Base-by-base conservation (phyloP, 2,888 invertebrate genomes). In the Lepidocyrtoides sp. region DNA sequence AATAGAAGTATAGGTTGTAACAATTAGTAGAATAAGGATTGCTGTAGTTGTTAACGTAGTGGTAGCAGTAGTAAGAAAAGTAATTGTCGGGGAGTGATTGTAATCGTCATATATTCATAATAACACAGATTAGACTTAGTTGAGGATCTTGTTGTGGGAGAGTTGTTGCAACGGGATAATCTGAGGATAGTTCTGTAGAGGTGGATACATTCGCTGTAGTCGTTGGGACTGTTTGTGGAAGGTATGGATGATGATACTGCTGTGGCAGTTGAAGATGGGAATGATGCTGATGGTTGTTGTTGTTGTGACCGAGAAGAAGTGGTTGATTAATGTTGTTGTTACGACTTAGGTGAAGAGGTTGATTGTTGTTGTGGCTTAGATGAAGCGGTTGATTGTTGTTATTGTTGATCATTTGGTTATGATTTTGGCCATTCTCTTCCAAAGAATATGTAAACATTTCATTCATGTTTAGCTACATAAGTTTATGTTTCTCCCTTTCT, bases 391-490 rank as follows among this genome's bases (percentile, higher is more conserved):
- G 88, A 82, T 88, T 88, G 72, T 88, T 88, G 75, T 75, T 82
- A 60, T 83, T 83, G 29, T 66, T 83, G 3, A 72, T 69, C 26
- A 72, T 51, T 48, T 85, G 85, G 51, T 85, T 79, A 20, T 79
- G 79, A 23, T 85, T 84, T 84, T 85, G 90, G 84, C 85, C 90
- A 23, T 90, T 54, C 79, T 90, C 90, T 69, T 90, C 90, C 20
- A 90, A 69, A 44, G 90, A 90, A 54, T 90, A 90, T 7, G 84
- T 85, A 57, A 90, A 90, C 63, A 90, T 66, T 29, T 90, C 90
- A 41, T 90, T 90, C 90, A 90, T 90, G 84, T 85, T 90, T 90
- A 90, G 92, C 93, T 93, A 93, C 89, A 93, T 93, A 69, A 90
- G 88, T 81, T 93, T 93, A 23, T 63, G 51, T 75, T 93, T 93